Evolutionary conservation across 1,140 invertebrate species (phyloP).

Genomic region (Uloborus diversus): DNA sequence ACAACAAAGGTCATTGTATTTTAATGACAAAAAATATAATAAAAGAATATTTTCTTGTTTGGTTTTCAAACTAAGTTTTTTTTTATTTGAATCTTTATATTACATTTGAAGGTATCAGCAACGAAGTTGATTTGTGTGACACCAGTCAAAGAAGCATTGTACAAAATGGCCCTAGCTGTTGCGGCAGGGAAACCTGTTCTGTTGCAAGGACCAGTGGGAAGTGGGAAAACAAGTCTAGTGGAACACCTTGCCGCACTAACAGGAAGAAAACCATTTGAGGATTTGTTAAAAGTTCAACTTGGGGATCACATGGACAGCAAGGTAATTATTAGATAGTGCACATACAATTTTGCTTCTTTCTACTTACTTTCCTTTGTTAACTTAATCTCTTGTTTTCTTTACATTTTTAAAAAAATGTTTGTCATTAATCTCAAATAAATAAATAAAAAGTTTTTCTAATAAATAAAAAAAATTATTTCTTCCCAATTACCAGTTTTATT

Average conservation of each 20-base stretch:
- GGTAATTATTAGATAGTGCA: conserved; percentile 61
- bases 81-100: neutral
- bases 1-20: too few species aligned
- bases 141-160: conserved; percentile 62
- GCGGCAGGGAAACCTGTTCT: conserved; percentile 80
- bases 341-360: neutral
- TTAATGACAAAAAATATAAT: too few species aligned
- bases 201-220: conserved; percentile 89
- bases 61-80: neutral
- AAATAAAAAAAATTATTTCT: too few species aligned
- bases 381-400: too few species aligned
- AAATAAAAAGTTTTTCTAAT: too few species aligned
- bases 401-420: neutral
- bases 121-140: conserved; percentile 61
- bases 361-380: neutral
- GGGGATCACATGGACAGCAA: conserved; percentile 98
- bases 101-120: neutral
- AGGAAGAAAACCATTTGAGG: conserved; percentile 69
- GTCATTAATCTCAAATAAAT: too few species aligned
- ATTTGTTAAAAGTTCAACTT: conserved; percentile 84
- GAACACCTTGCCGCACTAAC: conserved; percentile 85
- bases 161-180: conserved; percentile 67
- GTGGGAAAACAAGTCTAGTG: conserved; percentile 92
- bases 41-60: neutral
- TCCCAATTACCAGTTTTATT: too few species aligned